phyloP scores from a whole-genome alignment of 2,888 invertebrate species.

The Ashinkailepas kermadecensis region DNA sequence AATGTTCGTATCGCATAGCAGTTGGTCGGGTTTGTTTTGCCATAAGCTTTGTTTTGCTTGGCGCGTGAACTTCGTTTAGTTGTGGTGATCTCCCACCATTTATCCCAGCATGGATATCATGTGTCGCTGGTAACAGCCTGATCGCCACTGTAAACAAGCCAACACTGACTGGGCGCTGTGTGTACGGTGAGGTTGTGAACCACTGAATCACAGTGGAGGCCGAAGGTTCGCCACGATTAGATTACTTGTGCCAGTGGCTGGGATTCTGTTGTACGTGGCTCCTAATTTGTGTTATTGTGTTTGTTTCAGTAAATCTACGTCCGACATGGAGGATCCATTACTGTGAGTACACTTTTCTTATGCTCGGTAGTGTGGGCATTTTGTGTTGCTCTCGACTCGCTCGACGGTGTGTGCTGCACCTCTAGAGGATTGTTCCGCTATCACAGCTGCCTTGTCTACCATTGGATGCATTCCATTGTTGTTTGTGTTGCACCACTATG shows the following conservation, averaged over 20 bases:
- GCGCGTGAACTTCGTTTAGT: too few species aligned
- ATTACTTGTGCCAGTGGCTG: not conserved
- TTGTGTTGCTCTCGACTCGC: too few species aligned
- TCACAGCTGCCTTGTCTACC: too few species aligned
- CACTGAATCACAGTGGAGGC: not conserved
- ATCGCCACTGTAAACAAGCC: not conserved
- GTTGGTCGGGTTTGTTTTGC: too few species aligned
- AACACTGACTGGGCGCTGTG: not conserved
- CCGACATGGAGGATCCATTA: constrained; percentile 22
- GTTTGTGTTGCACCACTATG: too few species aligned
- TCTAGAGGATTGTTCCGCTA: too few species aligned
- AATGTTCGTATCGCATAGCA: too few species aligned
- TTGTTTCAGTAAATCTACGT: constrained; percentile 20
- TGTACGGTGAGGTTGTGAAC: not conserved
- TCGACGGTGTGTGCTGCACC: too few species aligned
- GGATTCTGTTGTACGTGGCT: not conserved
- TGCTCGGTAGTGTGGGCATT: too few species aligned
- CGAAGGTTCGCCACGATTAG: not conserved
- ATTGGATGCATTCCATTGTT: too few species aligned
- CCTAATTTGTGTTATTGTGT: not conserved
- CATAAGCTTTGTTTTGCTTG: too few species aligned
- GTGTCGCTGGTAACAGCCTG: too few species aligned
- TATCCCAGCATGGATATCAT: not conserved
- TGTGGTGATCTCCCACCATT: not conserved
- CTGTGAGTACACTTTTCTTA: constrained; percentile 26